A percentile compares a stretch with the other conserved stretches of the same genome.
These are phyloP conservation scores for Hycleus cichorii DNA, from an alignment of 1,140 invertebrate genomes.

Conservation along the genomic window DNA sequence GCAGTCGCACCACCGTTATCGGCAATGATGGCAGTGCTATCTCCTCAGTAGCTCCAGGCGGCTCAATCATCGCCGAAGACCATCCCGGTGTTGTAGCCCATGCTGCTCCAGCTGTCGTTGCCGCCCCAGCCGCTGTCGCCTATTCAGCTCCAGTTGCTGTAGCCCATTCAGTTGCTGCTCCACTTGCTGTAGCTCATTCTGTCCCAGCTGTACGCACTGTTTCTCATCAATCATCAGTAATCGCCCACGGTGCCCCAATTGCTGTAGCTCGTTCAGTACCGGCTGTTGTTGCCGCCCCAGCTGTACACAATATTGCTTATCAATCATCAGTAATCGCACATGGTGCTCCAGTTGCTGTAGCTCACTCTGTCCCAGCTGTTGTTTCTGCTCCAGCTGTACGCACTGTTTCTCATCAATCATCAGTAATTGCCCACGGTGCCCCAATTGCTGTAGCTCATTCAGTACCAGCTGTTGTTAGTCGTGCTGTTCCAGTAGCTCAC, in stretches of 20 bases:
- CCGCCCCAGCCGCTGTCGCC: too few species aligned
- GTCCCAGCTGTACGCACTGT: background rate
- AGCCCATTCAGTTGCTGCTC: background rate
- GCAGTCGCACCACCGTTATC: slow-evolving; percentile 25
- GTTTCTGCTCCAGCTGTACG: too few species aligned
- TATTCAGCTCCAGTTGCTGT: slow-evolving; percentile 12
- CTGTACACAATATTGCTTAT: background rate
- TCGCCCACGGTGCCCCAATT: slow-evolving; percentile 17
- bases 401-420: too few species aligned
- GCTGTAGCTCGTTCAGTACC: slow-evolving; percentile 1
- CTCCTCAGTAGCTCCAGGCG: slow-evolving; percentile 24
- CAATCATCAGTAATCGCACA: background rate
- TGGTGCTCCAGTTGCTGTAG: slow-evolving; percentile 3
- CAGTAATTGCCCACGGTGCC: background rate
- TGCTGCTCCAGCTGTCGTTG: slow-evolving; percentile 7
- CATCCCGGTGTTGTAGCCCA: slow-evolving; percentile 21
- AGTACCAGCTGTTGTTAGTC: slow-evolving; percentile 15
- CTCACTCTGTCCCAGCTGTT: background rate
- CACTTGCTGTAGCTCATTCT: background rate
- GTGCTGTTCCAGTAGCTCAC: slow-evolving; percentile 3
- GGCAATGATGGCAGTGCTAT: slow-evolving; percentile 30
- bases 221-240: background rate
- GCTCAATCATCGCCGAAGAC: slow-evolving; percentile 24
- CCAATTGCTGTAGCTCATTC: slow-evolving; percentile 4
- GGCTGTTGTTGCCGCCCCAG: background rate